A percentile compares a stretch with the other conserved stretches of the same genome.
phyloP scores from a whole-genome alignment of 2,888 invertebrate species.

The Meandrusa payeni region DNA sequence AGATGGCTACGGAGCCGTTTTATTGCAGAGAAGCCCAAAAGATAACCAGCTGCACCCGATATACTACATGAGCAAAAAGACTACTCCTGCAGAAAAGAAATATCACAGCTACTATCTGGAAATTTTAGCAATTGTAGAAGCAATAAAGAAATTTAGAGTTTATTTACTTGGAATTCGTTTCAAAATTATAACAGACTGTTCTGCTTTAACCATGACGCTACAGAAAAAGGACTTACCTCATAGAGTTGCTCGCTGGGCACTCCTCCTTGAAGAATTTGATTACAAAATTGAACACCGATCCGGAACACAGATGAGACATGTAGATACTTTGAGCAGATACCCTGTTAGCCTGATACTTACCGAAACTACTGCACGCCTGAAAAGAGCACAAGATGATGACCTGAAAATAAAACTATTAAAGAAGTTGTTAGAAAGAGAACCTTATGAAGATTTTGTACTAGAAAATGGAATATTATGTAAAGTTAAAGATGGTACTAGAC shows the following conservation, averaged over 20 bases:
- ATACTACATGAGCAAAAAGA: constrained; percentile 30
- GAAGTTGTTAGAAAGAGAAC: no score
- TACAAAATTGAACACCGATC: constrained; percentile 33
- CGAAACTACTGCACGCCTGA: no score
- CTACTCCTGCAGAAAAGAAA: constrained; percentile 26
- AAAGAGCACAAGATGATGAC: no score
- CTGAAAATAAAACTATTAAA: no score
- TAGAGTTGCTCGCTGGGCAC: constrained; percentile 33
- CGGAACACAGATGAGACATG: constrained; percentile 36
- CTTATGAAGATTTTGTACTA: no score
- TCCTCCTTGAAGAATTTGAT: constrained; percentile 32
- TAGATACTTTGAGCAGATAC: constrained; percentile 26
- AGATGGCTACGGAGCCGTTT: constrained; percentile 28
- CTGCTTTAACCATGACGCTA: constrained; percentile 32
- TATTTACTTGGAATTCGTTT: constrained; percentile 28
- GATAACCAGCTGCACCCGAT: constrained; percentile 28
- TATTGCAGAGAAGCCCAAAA: constrained; percentile 28
- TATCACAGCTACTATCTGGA: constrained; percentile 33
- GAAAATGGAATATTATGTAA: no score
- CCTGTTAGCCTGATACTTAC: no score
- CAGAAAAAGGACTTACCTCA: constrained; percentile 35
- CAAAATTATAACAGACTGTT: constrained; percentile 25
- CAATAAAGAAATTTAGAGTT: constrained; percentile 29
- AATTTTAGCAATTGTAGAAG: constrained; percentile 28
- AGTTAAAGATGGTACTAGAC: no score